Conservation (phyloP, 2,113 vertebrate genomes). For the Miniopterus natalensis region DNA sequence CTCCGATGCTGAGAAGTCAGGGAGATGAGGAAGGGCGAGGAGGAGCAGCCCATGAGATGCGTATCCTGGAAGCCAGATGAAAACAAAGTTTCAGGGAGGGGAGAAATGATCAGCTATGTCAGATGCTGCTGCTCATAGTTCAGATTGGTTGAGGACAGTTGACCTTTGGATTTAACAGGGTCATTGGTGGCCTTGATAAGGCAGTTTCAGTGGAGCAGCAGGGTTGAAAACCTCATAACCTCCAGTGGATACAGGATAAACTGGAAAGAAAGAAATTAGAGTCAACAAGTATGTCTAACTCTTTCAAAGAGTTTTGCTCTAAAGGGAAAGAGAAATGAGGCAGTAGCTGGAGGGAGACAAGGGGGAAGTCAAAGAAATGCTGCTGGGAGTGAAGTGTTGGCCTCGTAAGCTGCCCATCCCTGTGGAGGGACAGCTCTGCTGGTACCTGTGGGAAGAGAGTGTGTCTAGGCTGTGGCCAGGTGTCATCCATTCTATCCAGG, state of each 20-base stretch:
- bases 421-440: not conserved
- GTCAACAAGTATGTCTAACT: not conserved
- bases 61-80: not conserved
- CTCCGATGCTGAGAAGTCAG: not conserved
- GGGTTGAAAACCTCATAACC: not conserved
- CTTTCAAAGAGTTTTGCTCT: conserved; percentile 22
- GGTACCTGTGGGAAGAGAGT: not conserved
- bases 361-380: not conserved
- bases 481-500: not conserved
- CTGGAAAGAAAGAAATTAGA: not conserved
- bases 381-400: not conserved
- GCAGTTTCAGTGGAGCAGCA: not conserved
- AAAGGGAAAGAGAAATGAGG: conserved; percentile 37
- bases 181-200: not conserved
- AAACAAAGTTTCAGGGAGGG: not conserved
- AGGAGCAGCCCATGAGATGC: not conserved
- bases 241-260: not conserved
- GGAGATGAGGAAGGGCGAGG: not conserved
- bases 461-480: not conserved
- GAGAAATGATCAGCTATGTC: not conserved
- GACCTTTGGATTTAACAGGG: not conserved
- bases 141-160: not conserved
- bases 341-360: not conserved
- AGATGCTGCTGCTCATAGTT: not conserved
- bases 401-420: not conserved